Conservation (phyloP, 2,888 invertebrate species). For the Ephialtes manifestator region DNA sequence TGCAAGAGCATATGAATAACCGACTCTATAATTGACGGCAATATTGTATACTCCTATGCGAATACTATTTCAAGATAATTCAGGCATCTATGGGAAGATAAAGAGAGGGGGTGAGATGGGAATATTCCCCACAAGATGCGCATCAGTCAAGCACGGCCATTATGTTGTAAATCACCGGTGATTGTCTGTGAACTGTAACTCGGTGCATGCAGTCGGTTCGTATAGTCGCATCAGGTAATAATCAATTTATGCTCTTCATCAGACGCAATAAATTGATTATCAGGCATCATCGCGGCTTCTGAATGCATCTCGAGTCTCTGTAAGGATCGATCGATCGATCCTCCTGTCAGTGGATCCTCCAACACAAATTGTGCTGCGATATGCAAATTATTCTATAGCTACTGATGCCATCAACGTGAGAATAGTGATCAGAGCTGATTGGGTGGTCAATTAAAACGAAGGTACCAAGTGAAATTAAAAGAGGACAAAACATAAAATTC, state of each 20-base stretch:
- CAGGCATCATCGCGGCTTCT: slow-evolving; percentile 23
- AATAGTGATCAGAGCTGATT: too few species aligned
- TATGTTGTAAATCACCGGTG: slow-evolving; percentile 79
- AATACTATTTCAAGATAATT: slow-evolving; percentile 25
- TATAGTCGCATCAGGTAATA: slow-evolving; percentile 74
- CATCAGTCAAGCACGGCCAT: slow-evolving; percentile 77
- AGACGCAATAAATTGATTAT: slow-evolving; percentile 78
- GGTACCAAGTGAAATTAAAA: too few species aligned
- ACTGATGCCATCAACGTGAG: neutral
- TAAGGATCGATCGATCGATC: slow-evolving; percentile 47
- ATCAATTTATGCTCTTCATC: slow-evolving; percentile 79
- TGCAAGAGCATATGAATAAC: neutral
- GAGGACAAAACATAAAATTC: too few species aligned
- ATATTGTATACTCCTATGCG: slow-evolving; percentile 17
- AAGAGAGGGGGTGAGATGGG: neutral
- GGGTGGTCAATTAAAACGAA: too few species aligned
- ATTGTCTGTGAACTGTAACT: slow-evolving; percentile 77
- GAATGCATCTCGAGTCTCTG: neutral
- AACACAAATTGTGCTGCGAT: neutral
- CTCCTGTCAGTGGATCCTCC: neutral
- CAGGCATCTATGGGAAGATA: slow-evolving; percentile 11
- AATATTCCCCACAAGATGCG: slow-evolving; percentile 48
- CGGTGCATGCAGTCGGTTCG: slow-evolving; percentile 20
- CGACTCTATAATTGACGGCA: slow-evolving; percentile 2
- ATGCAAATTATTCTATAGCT: slow-evolving; percentile 47